phyloP scores from a whole-genome alignment of 2,797 vertebrate genomes.

The Poeciliopsis infans region DNA sequence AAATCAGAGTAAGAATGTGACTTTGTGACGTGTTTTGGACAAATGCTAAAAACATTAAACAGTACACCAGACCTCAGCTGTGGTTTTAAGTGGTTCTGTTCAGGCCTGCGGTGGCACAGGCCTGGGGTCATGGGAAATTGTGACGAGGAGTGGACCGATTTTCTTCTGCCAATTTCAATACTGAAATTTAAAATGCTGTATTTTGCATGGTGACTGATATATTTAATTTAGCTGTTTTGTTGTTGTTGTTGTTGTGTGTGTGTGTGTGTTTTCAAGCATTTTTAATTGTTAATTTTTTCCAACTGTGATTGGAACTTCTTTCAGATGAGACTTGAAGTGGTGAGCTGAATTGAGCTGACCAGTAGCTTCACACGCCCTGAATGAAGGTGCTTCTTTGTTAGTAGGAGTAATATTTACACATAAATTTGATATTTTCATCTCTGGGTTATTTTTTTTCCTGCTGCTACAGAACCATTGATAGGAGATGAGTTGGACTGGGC shows the following conservation, averaged over 20 bases:
- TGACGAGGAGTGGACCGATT: background rate
- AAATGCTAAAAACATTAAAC: background rate
- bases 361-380: background rate
- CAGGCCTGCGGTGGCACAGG: background rate
- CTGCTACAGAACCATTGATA: background rate
- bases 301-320: background rate
- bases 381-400: background rate
- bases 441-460: background rate
- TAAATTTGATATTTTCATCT: background rate
- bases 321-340: background rate
- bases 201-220: background rate
- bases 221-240: background rate
- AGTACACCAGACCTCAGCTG: background rate
- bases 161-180: background rate
- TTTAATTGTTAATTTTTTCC: background rate
- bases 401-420: background rate
- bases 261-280: background rate
- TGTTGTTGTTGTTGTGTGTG: too few relatives aligned
- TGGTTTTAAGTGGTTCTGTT: background rate
- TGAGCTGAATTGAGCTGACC: background rate
- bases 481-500: background rate
- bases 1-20: background rate
- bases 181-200: background rate
- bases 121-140: background rate
- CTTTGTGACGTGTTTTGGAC: background rate